phyloP scores from a whole-genome alignment of 2,113 vertebrate species.

The Oplegnathus fasciatus region DNA sequence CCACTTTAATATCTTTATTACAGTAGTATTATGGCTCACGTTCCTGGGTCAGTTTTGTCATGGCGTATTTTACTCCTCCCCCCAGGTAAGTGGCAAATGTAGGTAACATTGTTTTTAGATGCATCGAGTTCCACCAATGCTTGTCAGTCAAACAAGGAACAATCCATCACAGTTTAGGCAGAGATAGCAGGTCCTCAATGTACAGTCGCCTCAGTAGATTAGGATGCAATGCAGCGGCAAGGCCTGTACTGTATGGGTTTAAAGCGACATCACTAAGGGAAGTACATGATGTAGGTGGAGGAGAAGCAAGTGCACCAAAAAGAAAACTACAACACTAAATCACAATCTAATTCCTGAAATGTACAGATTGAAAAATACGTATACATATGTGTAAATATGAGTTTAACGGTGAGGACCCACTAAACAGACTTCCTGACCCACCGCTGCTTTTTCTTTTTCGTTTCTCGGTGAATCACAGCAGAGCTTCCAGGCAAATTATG shows the following conservation, averaged over 20 bases:
- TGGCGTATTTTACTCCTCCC: neutral
- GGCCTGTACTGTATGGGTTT: neutral
- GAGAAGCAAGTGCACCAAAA: neutral
- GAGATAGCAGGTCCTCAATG: neutral
- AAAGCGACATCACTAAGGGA: neutral
- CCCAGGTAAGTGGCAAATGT: neutral
- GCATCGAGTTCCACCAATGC: neutral
- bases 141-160: constrained; percentile 10
- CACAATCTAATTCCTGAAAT: neutral
- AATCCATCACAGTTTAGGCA: neutral
- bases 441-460: no score
- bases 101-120: neutral
- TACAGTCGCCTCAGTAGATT: neutral
- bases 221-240: neutral
- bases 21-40: neutral
- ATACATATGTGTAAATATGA: no score
- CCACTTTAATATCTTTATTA: neutral
- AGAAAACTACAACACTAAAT: neutral
- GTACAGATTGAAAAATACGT: neutral
- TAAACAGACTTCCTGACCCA: no score
- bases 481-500: no score
- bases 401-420: neutral
- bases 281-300: neutral
- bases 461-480: no score
- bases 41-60: neutral